Evolutionary conservation across 2,888 invertebrate species (phyloP), one percentile per base, ranked within the genome.

Genomic region (Andricus quercusramuli): DNA sequence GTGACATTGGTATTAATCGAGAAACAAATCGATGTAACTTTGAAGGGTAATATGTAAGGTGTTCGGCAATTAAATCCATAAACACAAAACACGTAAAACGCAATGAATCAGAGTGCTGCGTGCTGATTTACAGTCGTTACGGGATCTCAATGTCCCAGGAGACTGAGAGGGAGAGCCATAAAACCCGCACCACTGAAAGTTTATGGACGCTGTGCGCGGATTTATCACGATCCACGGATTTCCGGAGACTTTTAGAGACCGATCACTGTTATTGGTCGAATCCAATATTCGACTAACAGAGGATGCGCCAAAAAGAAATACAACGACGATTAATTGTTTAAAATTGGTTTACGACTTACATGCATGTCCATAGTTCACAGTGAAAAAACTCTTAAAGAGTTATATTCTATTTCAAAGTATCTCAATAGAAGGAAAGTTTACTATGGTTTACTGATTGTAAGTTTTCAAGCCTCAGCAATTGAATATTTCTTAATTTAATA

Each of bases 131-230:
- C 87, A 87, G 86, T 87, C 86, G 85, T 84, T 86, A 80, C 80
- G 85, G 85, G 84, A 87, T 86, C 84, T 83, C 85, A 84, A 86
- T 87, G 86, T 86, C 87, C 86, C 88, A 84, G 83, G 84, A 84
- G 87, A 85, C 80, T 86, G 86, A 85, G 85, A 83, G 80, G 81
- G 78, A 77, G 65, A 78, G 79, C 82, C 78, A 80, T 85, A 87
- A 85, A 87, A 81, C 80, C 82, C 80, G 83, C 83, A 80, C 85
- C 87, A 86, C 86, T 86, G 86, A 84, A 89, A 88, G 83, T 90
- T 90, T 90, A 90, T 89, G 86, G 86, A 86, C 86, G 88, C 88
- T 89, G 88, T 89, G 87, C 87, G 85, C 82, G 86, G 85, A 90
- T 90, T 90, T 89, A 90, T 90, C 88, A 89, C 89, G 88, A 90